phyloP scores from a whole-genome alignment of 2,888 invertebrate genomes.

The Zelleria hepariella region DNA sequence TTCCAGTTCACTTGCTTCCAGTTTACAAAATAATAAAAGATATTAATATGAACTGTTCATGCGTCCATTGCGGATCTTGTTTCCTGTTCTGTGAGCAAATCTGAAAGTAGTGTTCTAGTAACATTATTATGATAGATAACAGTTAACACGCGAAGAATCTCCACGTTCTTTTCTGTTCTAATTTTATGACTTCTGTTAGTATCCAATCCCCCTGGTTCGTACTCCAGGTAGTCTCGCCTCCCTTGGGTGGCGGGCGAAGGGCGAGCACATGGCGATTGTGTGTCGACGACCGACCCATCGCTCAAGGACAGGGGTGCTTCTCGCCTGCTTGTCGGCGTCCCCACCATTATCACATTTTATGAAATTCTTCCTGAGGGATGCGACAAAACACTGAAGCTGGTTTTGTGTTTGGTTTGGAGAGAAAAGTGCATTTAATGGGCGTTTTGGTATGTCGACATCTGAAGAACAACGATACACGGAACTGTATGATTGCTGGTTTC shows the following conservation, averaged over 20 bases:
- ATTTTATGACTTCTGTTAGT: neutral
- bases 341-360: neutral
- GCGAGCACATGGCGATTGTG: slow-evolving; percentile 8
- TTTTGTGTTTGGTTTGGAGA: neutral
- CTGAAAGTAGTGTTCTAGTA: no score
- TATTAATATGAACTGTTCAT: no score
- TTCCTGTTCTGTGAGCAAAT: no score
- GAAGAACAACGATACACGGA: no score
- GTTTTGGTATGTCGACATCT: no score
- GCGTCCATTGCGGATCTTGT: no score
- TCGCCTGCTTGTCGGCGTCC: neutral
- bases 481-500: no score
- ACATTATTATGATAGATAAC: no score
- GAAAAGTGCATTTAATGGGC: no score
- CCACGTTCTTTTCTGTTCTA: neutral
- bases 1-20: no score
- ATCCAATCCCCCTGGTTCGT: neutral
- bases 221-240: neutral
- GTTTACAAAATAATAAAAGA: no score
- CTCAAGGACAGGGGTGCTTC: slow-evolving; percentile 11
- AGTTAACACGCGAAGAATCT: neutral
- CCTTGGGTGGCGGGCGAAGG: neutral
- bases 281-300: slow-evolving; percentile 13
- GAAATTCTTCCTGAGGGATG: neutral
- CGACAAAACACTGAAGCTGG: neutral